Evolutionary conservation across 2,888 invertebrate genomes (phyloP), one percentile per base, ranked within the genome.

Genomic region (Dexiosoma caninum): DNA sequence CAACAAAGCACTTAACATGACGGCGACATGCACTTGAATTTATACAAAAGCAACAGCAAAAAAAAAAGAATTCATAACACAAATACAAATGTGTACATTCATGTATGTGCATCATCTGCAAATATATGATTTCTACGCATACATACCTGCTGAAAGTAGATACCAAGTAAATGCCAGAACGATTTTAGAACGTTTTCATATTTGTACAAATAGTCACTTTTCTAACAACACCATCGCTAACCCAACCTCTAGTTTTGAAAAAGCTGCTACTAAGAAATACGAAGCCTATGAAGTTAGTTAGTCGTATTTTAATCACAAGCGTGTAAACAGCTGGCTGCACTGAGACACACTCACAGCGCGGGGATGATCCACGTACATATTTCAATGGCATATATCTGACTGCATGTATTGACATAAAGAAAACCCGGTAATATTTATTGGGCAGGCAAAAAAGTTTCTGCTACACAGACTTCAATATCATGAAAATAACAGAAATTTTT

Each of bases 1-100:
- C 78, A 78, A 78, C 78, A 83, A 81, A 87, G 85, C 85, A 88
- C 87, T 87, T 88, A 87, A 88, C 88, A 88, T 87, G 87, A 81
- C 88, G 88, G 86, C 88, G 87, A 88, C 88, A 87, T 88, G 88
- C 88, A 87, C 87, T 87, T 88, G 88, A 87, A 84, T 84, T 82
- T 86, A 78, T 83, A 88, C 86, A 87, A 88, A 86, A 83, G 85
- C 86, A 87, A 88, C 86, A 83, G 85, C 83, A 55, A 64, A 72
- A 44, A 55, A 53, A 53, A 42, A 35, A 23, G 19, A n/a, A 44
- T 35, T 23, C 14, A 53, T 53, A 53, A 62, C 10, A 53, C 2
- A 62, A 30, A 62, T 5, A 16, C 16, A 53, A 16, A 40, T 40
- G 12, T 8, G 3, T 32, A n/a, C 35, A 55, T 44, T 2, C 3